Conservation (phyloP, 2,888 invertebrate genomes). For the Rhagium mordax region DNA sequence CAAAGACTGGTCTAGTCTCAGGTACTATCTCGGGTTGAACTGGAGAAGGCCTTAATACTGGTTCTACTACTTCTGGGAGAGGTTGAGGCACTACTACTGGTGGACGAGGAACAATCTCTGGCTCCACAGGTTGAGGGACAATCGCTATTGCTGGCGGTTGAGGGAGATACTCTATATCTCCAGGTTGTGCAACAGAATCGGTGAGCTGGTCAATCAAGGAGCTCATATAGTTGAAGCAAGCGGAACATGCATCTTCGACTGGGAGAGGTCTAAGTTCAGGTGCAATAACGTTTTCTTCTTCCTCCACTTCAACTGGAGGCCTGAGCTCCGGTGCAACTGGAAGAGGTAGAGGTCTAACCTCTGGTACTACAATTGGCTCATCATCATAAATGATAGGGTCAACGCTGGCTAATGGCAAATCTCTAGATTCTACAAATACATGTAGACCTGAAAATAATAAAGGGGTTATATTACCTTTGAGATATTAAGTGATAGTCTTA, state of each 20-base stretch:
- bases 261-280: not conserved
- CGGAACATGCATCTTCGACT: not conserved
- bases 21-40: not conserved
- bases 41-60: not conserved
- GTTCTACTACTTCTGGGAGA: not conserved
- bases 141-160: too few relatives aligned
- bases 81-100: too few relatives aligned
- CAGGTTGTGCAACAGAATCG: not conserved
- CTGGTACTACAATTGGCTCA: not conserved
- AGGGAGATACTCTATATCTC: too few relatives aligned
- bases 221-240: conserved; percentile 22
- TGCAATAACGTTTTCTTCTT: too few relatives aligned
- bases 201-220: conserved; percentile 15
- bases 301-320: too few relatives aligned
- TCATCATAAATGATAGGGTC: not conserved
- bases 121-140: not conserved
- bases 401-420: not conserved
- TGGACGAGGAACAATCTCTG: not conserved
- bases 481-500: too few relatives aligned
- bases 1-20: not conserved
- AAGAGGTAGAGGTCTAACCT: not conserved
- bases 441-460: not conserved
- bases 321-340: not conserved
- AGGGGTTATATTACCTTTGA: too few relatives aligned
- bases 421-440: not conserved